Evolutionary conservation across 2,888 invertebrate species (phyloP).

Genomic region (Cephalotes varians): DNA sequence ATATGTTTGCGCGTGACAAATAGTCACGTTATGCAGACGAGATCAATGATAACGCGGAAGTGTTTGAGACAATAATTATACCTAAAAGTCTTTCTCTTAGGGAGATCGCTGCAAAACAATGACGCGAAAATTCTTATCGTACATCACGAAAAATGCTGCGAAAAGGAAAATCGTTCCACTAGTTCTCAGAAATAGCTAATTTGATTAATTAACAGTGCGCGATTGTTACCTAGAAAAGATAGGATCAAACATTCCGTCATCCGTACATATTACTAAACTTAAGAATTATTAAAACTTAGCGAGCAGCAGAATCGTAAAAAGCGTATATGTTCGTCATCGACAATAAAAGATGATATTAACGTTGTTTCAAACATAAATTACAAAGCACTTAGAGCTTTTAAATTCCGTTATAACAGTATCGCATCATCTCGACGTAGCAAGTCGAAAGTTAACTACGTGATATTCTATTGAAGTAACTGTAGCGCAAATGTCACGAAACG

Average conservation of each 20-base stretch:
- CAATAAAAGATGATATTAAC: neutral
- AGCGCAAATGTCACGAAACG: conserved; percentile 10
- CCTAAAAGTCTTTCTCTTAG: neutral
- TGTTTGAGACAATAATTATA: neutral
- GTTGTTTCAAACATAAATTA: neutral
- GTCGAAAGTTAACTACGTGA: conserved; percentile 7
- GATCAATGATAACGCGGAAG: conserved; percentile 8
- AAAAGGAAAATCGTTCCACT: neutral
- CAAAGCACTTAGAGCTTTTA: neutral
- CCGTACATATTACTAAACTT: too few species aligned
- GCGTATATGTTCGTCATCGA: neutral
- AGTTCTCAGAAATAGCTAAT: neutral
- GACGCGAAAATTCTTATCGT: neutral
- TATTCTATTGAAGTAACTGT: conserved; percentile 15
- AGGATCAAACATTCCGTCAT: neutral
- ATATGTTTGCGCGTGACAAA: conserved; percentile 45
- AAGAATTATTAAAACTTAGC: neutral
- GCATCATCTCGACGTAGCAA: neutral
- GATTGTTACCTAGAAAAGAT: neutral
- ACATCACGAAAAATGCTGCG: neutral
- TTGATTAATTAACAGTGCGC: neutral
- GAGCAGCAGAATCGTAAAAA: neutral
- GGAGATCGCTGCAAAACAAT: neutral
- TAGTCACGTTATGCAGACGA: conserved; percentile 8
- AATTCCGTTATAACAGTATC: neutral